Conservation (phyloP, 2,888 invertebrate species). For the Polymixis flavicincta region DNA sequence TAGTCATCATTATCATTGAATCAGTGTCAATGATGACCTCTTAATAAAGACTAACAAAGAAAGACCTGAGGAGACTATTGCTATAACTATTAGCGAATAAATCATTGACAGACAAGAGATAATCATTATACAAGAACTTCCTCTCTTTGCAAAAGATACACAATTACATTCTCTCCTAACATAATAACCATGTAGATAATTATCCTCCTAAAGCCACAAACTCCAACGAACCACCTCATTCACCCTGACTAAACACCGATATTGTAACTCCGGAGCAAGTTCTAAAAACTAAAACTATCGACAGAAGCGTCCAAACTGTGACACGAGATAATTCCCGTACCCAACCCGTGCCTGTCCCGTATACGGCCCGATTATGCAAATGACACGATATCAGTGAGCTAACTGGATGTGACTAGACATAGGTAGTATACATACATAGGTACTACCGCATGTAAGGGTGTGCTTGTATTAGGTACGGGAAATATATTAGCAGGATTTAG, state of each 20-base stretch:
- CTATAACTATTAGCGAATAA: too few species aligned
- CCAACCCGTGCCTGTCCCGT: constrained; percentile 29
- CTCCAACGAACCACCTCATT: constrained; percentile 8
- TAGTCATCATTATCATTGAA: neutral
- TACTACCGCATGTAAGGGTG: constrained; percentile 8
- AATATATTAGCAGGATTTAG: neutral
- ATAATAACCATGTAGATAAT: neutral
- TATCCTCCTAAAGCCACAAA: neutral
- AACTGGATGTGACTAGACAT: constrained; percentile 60
- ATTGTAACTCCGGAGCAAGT: constrained; percentile 21
- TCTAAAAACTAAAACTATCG: constrained; percentile 58
- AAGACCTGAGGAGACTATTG: neutral
- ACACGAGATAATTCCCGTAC: constrained; percentile 65
- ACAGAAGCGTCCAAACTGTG: constrained; percentile 55
- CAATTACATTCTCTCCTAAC: neutral
- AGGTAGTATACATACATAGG: neutral
- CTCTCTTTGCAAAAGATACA: neutral
- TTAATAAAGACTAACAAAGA: constrained; percentile 2
- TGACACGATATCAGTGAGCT: constrained; percentile 67
- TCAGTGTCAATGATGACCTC: neutral
- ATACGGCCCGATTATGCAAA: constrained; percentile 71
- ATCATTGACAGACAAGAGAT: neutral
- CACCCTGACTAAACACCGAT: constrained; percentile 43
- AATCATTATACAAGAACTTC: neutral
- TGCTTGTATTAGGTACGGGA: neutral